Evolutionary conservation across 2,888 invertebrate species (phyloP).

Genomic region (Metellina segmentata): DNA sequence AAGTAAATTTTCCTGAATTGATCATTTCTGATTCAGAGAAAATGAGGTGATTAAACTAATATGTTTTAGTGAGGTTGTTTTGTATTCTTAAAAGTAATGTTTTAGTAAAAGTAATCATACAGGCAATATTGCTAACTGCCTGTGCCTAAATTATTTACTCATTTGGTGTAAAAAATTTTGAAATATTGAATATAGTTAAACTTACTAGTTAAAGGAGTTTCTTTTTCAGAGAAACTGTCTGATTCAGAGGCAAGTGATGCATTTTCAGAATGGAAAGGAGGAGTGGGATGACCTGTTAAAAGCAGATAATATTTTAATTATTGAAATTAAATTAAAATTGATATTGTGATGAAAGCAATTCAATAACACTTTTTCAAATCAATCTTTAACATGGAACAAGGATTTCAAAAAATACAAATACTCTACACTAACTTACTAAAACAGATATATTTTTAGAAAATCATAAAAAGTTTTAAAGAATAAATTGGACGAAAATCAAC

Average conservation of each 20-base stretch:
- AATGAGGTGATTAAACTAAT: no score
- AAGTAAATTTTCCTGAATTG: no score
- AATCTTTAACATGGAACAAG: neutral
- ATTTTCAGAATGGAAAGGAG: slow-evolving; percentile 39
- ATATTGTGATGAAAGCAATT: neutral
- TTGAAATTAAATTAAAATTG: neutral
- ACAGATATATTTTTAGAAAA: neutral
- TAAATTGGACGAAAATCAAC: no score
- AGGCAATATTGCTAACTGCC: no score
- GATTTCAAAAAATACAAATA: neutral
- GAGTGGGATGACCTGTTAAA: slow-evolving; percentile 24
- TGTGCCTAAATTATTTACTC: no score
- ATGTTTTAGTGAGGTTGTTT: no score
- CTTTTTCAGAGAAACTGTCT: slow-evolving; percentile 55
- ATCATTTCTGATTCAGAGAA: no score
- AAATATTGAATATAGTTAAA: neutral
- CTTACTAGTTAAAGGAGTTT: slow-evolving; percentile 47
- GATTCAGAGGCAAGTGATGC: slow-evolving; percentile 42
- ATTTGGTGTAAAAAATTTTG: no score
- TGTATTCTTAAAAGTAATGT: no score
- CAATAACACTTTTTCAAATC: no score
- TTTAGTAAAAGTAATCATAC: no score
- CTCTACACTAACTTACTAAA: neutral
- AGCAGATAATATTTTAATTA: neutral
- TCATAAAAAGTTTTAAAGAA: neutral